Percentiles rank a stretch among this genome's conserved stretches.
phyloP scores from a whole-genome alignment of 1,140 invertebrate genomes.

The Chionoecetes opilio region DNA sequence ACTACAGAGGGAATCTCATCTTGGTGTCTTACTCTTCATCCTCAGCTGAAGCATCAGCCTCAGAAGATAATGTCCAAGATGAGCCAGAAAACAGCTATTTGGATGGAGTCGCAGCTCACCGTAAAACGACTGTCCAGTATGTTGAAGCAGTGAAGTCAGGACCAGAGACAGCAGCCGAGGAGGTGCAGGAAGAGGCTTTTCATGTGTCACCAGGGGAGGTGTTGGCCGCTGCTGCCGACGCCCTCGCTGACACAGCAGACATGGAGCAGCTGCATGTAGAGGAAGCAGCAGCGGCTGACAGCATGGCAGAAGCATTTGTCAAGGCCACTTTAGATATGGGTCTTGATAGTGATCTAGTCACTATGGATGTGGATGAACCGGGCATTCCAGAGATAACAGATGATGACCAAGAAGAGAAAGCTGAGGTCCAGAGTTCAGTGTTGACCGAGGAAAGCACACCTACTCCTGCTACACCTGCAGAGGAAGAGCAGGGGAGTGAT shows the following conservation, averaged over 20 bases:
- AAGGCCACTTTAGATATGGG: not conserved
- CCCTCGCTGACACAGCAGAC: not conserved
- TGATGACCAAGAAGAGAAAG: not conserved
- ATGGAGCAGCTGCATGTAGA: not conserved
- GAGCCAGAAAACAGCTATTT: slow-evolving; percentile 22
- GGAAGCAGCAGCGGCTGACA: not conserved
- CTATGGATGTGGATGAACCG: not conserved
- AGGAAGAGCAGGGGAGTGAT: not conserved
- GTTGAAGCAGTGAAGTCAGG: not conserved
- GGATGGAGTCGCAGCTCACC: not conserved
- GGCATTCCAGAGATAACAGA: not conserved
- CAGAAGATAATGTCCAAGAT: slow-evolving; percentile 70
- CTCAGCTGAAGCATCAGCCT: slow-evolving; percentile 62
- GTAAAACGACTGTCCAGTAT: not conserved
- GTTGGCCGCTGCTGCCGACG: not conserved
- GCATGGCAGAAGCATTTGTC: not conserved
- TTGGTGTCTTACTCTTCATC: slow-evolving; percentile 72
- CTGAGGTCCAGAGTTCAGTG: not conserved
- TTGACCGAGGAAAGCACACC: not conserved
- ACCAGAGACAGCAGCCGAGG: not conserved
- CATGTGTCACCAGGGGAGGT: not conserved
- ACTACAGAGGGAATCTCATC: slow-evolving; percentile 67
- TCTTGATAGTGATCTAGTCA: not conserved
- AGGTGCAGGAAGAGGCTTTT: not conserved
- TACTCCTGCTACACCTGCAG: not conserved